Conservation (phyloP, 2,113 vertebrate genomes). For the Chelonoidis abingdonii region DNA sequence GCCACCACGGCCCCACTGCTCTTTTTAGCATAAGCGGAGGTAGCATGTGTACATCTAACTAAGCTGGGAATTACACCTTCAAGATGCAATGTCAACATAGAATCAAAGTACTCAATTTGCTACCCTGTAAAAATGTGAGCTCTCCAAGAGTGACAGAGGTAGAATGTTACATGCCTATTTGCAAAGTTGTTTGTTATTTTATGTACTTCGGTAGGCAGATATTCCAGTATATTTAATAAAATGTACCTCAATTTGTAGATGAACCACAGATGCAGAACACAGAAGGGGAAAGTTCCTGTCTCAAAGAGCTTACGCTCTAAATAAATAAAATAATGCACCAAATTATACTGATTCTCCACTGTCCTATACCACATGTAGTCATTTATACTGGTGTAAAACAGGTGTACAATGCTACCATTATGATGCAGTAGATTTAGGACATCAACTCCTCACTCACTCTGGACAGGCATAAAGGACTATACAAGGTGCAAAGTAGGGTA, state of each 20-base stretch:
- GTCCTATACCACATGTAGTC: not conserved
- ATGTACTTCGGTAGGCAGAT: not conserved
- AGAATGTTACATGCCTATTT: not conserved
- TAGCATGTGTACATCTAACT: too few relatives aligned
- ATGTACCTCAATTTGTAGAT: not conserved
- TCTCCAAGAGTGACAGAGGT: not conserved
- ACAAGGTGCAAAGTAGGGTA: not conserved
- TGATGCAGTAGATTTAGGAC: not conserved
- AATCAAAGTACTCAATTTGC: too few relatives aligned
- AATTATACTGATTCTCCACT: not conserved
- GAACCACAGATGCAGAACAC: not conserved
- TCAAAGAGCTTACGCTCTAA: not conserved
- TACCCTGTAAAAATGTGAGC: too few relatives aligned
- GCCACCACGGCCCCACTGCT: not conserved
- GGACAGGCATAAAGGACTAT: not conserved
- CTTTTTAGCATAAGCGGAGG: not conserved
- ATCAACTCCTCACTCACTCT: not conserved
- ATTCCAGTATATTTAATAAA: not conserved
- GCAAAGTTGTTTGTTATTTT: not conserved
- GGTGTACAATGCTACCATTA: not conserved
- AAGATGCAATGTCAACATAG: too few relatives aligned
- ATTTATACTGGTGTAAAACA: not conserved
- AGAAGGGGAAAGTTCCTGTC: not conserved
- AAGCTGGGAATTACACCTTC: too few relatives aligned
- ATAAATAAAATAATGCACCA: not conserved